phyloP scores from a whole-genome alignment of 2,888 invertebrate species.

The Apocheima hispidaria region DNA sequence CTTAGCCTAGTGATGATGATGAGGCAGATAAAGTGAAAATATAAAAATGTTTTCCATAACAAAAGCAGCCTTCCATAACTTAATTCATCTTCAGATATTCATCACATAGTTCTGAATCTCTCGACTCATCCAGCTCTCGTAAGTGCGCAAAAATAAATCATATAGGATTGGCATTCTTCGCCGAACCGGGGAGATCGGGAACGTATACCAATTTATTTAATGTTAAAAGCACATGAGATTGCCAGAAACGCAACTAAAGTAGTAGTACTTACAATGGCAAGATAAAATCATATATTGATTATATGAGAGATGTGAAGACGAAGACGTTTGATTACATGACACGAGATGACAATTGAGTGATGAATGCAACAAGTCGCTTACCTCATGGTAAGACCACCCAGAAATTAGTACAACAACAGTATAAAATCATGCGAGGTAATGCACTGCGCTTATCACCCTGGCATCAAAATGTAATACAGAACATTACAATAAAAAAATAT shows the following conservation, averaged over 20 bases:
- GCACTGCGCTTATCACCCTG: no score
- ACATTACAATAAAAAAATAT: no score
- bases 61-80: constrained; percentile 1
- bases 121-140: constrained; percentile 34
- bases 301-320: no score
- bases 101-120: constrained; percentile 27
- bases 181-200: constrained; percentile 46
- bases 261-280: background rate
- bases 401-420: no score
- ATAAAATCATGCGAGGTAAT: no score
- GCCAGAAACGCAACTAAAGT: constrained; percentile 36
- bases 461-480: no score
- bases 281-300: background rate
- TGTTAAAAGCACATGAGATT: constrained; percentile 49
- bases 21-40: no score
- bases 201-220: constrained; percentile 57
- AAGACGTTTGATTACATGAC: no score
- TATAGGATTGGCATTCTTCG: constrained; percentile 51
- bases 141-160: constrained; percentile 63
- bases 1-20: no score
- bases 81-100: constrained; percentile 26
- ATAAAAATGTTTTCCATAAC: constrained; percentile 7
- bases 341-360: no score
- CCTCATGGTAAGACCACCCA: no score
- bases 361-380: no score